Evolutionary conservation across 2,888 invertebrate genomes (phyloP).

Genomic region (Candidula unifasciata): DNA sequence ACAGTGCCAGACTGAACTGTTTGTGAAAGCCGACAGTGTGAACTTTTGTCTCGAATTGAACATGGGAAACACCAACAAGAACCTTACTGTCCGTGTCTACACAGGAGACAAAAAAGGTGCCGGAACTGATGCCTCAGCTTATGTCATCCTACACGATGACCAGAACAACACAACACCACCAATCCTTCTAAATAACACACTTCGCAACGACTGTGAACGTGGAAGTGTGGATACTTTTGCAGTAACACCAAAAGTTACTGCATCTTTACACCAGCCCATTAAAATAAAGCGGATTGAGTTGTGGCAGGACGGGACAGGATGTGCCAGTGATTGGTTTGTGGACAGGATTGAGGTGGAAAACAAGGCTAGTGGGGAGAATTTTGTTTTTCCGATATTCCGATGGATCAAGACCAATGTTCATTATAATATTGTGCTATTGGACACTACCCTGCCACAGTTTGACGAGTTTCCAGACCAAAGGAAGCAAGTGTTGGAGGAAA

Average conservation of each 20-base stretch:
- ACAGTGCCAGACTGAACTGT: too few relatives aligned
- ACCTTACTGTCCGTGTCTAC: slow-evolving; percentile 71
- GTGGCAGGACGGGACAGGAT: slow-evolving; percentile 76
- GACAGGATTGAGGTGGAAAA: slow-evolving; percentile 71
- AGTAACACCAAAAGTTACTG: slow-evolving; percentile 49
- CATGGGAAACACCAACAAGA: too few relatives aligned
- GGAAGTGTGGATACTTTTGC: slow-evolving; percentile 75
- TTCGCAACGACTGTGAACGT: slow-evolving; percentile 75
- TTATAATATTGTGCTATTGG: slow-evolving; percentile 76
- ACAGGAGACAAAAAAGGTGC: slow-evolving; percentile 78
- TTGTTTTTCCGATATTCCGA: slow-evolving; percentile 77
- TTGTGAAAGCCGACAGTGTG: too few relatives aligned
- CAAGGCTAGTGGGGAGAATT: slow-evolving; percentile 61
- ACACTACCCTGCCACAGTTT: slow-evolving; percentile 77
- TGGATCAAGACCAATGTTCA: slow-evolving; percentile 77
- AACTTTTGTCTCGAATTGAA: too few relatives aligned
- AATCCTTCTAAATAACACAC: slow-evolving; percentile 74
- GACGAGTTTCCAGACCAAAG: slow-evolving; percentile 76
- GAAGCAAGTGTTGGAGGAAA: slow-evolving; percentile 74
- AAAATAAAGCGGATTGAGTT: slow-evolving; percentile 73
- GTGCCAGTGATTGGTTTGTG: slow-evolving; percentile 77
- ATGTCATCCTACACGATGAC: slow-evolving; percentile 75
- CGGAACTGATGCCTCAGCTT: slow-evolving; percentile 78
- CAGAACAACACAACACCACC: slow-evolving; percentile 69
- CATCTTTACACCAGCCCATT: slow-evolving; percentile 54